phyloP scores from a whole-genome alignment of 2,888 invertebrate species.

The Pomacea canaliculata region DNA sequence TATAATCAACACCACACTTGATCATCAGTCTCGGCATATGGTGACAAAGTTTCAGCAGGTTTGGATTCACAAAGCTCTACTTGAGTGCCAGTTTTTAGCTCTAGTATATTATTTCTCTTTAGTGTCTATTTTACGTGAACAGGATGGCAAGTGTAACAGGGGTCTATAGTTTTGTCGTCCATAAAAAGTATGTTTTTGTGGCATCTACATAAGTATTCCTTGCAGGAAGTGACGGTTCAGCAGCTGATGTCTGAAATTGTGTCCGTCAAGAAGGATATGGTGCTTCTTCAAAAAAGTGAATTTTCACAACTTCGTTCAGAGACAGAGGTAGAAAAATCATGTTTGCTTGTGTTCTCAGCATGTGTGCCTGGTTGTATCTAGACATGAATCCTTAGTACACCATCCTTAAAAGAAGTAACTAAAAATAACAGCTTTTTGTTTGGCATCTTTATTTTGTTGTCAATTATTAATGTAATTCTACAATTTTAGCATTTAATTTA shows the following conservation, averaged over 20 bases:
- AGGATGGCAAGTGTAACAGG: no score
- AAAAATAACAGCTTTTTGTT: no score
- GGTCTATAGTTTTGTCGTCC: no score
- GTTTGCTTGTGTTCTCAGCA: no score
- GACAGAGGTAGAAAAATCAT: constrained; percentile 58
- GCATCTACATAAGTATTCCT: no score
- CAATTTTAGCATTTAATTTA: neutral
- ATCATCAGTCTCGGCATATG: constrained; percentile 60
- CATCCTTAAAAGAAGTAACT: no score
- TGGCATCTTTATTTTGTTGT: no score
- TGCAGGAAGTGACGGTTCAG: constrained; percentile 67
- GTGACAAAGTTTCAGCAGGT: constrained; percentile 67
- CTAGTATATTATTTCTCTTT: neutral
- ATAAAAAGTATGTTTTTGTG: no score
- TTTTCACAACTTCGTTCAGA: constrained; percentile 67
- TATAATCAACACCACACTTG: constrained; percentile 57
- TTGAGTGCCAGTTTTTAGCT: neutral
- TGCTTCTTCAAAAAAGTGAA: constrained; percentile 69
- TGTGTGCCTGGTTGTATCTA: no score
- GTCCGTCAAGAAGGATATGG: constrained; percentile 68
- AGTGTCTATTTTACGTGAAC: no score
- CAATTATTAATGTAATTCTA: no score
- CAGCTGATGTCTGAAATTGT: constrained; percentile 66
- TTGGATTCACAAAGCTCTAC: neutral
- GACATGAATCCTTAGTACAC: no score